phyloP scores from a whole-genome alignment of 2,113 vertebrate genomes.

The Otocyon megalotis region DNA sequence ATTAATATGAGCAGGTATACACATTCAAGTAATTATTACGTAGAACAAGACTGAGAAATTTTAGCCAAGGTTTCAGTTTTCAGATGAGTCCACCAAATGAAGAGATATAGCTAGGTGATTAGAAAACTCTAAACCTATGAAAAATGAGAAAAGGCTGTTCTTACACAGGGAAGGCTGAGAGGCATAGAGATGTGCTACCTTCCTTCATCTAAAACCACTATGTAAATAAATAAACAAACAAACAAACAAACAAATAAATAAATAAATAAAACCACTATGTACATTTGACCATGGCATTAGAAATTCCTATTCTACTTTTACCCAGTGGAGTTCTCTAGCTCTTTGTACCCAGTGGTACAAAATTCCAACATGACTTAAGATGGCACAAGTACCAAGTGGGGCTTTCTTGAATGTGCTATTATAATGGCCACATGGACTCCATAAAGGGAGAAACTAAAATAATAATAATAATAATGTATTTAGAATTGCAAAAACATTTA shows the following conservation, averaged over 20 bases:
- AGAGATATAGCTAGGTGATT: background rate
- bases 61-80: slow-evolving; percentile 33
- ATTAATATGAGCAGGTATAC: slow-evolving; percentile 38
- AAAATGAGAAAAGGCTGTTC: slow-evolving; percentile 24
- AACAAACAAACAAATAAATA: too few relatives aligned
- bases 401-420: slow-evolving; percentile 31
- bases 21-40: background rate
- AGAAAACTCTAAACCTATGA: slow-evolving; percentile 19
- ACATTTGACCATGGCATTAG: background rate
- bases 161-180: background rate
- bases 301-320: slow-evolving; percentile 46
- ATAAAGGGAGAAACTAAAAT: slow-evolving; percentile 40
- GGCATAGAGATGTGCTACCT: background rate
- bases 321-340: background rate
- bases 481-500: slow-evolving; percentile 44
- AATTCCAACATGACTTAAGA: slow-evolving; percentile 35
- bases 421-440: background rate
- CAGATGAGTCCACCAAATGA: background rate
- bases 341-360: background rate
- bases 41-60: background rate
- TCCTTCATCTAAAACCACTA: slow-evolving; percentile 15
- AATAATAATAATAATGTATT: background rate
- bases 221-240: too few relatives aligned
- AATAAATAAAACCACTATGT: slow-evolving; percentile 8
- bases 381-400: background rate